Evolutionary conservation across 64 coral and sea anemone genomes (phyloP), one percentile per base, ranked within the genome.

Genomic region (Exaiptasia diaphana): DNA sequence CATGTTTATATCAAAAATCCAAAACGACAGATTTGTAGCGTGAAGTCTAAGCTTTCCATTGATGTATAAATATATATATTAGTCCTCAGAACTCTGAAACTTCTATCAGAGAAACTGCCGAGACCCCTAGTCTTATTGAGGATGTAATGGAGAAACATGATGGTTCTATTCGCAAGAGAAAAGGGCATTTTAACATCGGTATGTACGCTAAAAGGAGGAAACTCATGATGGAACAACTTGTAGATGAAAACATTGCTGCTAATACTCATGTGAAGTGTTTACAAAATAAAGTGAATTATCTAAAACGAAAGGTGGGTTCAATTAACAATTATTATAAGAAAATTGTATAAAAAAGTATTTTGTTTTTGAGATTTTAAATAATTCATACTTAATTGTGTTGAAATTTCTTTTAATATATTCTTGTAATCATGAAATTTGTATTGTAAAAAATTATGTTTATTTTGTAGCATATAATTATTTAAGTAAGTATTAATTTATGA

Each of bases 241-340:
- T 75, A 23, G 72, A 75, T 18, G 72, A 75, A 28, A 75, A 75
- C 9, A 4, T 75, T 49, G 72, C 72, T 4, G 25, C 72, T 20
- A 42, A 75, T 75, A 20, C 50, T 23, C 26, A 75, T 20, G 13
- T 75, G 4, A 75, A 53, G 18, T 20, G 46, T 23, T 23, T 75
- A 13, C 72, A 75, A 23, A 75, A 75, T 23, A 75, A 29, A 50
- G 4, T 75, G 3, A 75, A 75, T 10, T 75, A 75, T 53, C 3
- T 8, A 5, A 75, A 75, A 32, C 15, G 72, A 23, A 75, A 75
- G 72, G 72, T 75, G 23, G 3, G 72, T 9, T 29, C 10, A 52
- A 12, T n/a, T 52, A 12, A 12, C 10, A n/a, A 52, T 52, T 52
- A 52, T 52, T 52, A 52, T 52, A 52, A 12, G n/a, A 52, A n/a